Percentiles rank a stretch among this genome's conserved stretches.
Conservation (phyloP, 2,888 invertebrate species). For the Chironomus riparius region DNA sequence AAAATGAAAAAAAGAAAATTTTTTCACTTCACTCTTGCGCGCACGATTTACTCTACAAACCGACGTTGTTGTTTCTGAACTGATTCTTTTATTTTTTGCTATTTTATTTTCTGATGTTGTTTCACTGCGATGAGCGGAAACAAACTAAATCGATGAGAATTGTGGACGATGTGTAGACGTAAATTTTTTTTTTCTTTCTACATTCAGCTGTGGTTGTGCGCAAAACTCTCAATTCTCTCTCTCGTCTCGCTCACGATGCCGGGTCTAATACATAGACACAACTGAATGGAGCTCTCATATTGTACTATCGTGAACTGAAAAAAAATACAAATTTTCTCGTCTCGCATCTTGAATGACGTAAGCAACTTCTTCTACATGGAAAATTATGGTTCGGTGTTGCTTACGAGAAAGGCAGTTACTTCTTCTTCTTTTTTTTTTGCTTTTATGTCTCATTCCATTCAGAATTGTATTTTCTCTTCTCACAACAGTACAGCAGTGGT, state of each 20-base stretch:
- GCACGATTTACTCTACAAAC: neutral
- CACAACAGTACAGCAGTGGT: no score
- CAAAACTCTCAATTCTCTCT: neutral
- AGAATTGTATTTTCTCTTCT: neutral
- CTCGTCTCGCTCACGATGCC: neutral
- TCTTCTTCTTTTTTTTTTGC: neutral
- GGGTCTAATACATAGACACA: neutral
- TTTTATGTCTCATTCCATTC: neutral
- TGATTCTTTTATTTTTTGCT: no score
- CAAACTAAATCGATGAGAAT: conserved; percentile 1
- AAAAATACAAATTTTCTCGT: conserved; percentile 7
- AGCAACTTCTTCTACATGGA: neutral
- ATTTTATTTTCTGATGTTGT: neutral
- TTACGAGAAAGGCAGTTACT: neutral
- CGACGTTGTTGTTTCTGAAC: neutral
- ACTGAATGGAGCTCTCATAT: neutral
- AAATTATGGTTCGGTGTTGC: neutral
- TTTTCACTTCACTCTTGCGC: neutral
- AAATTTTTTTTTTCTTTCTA: neutral
- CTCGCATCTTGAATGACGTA: conserved; percentile 7
- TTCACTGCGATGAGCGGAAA: conserved; percentile 9
- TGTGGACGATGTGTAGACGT: neutral
- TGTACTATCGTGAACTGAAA: no score
- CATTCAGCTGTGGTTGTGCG: neutral
- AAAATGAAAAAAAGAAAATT: neutral